Base-by-base conservation (phyloP, 2,113 vertebrate genomes). In the Silurus meridionalis region DNA sequence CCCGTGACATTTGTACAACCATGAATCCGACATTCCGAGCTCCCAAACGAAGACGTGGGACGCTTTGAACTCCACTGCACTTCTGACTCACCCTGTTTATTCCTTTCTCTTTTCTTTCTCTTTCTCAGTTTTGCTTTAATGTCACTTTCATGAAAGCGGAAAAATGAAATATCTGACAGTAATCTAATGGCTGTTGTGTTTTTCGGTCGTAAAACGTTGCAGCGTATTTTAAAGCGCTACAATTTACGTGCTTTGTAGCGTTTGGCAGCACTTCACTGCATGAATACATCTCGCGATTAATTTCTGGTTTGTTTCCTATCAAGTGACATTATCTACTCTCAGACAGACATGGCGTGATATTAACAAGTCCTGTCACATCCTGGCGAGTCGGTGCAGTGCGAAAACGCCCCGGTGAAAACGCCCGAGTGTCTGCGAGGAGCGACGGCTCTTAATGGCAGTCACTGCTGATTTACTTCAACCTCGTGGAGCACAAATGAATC, bases 1-100 rank as follows among this genome's bases (percentile, higher is more conserved):
- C 83, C 50, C 88, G 89, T 92, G 89, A 86, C 83, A 94, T 88
- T 81, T 90, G n/a, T 86, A 80, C 91, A 60, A 79, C 71, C 71
- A 69, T 69, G 87, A 90, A 88, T 90, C 86, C 90, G 75, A 90
- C 87, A 87, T 87, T 87, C 57, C 85, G 88, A 91, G 89, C 89
- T 87, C 86, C 57, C 72, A 89, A 86, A 89, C 83, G 9, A 72
- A 80, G 89, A 87, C 87, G 90, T 71, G 89, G 85, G 90, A 91
- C 89, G 90, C 64, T 19, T 9, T 72, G 74, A 83, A 84, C 81
- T 83, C 84, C 86, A 90, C 83, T 74, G 85, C 69, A 58, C 66
- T 14, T 6, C 72, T 75, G 19, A 13, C 48, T 0, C 50, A 53
- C 48, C 48, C 21, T 52, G 3, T n/a, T 75, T 53, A 53, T 75